phyloP scores from a whole-genome alignment of 2,797 vertebrate species.

The Euthynnus affinis region DNA sequence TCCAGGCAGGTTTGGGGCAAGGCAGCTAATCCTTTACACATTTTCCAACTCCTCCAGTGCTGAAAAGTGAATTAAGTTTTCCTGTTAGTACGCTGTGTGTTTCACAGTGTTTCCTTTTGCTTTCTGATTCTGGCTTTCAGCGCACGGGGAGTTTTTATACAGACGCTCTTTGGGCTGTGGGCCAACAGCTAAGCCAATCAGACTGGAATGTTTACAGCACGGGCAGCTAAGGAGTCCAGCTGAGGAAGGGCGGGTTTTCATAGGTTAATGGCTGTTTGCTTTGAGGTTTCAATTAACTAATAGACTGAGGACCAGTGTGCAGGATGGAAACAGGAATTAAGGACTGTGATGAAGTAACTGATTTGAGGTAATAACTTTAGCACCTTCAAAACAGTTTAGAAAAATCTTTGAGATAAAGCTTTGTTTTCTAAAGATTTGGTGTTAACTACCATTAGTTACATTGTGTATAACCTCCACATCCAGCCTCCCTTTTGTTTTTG shows the following conservation, averaged over 20 bases:
- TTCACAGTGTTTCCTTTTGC: conserved; percentile 57
- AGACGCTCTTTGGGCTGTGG: conserved; percentile 78
- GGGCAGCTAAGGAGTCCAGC: conserved; percentile 48
- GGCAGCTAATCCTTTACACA: conserved; percentile 95
- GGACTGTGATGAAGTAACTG: too few relatives aligned
- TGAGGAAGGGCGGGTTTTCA: conserved; percentile 61
- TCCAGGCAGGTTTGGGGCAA: conserved; percentile 93
- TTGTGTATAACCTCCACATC: neutral
- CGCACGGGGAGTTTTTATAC: conserved; percentile 81
- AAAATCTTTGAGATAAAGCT: neutral
- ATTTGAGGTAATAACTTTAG: too few relatives aligned
- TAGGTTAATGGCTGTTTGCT: conserved; percentile 55
- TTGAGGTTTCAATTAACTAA: conserved; percentile 55
- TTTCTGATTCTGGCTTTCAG: conserved; percentile 78
- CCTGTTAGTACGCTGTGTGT: conserved; percentile 28
- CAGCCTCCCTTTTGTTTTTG: too few relatives aligned
- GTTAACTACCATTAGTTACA: neutral
- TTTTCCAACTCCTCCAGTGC: conserved; percentile 79
- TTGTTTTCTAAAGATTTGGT: neutral
- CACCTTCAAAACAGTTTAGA: too few relatives aligned
- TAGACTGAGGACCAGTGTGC: conserved; percentile 10
- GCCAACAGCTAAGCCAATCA: conserved; percentile 87
- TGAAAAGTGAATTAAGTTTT: conserved; percentile 49
- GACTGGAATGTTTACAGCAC: conserved; percentile 70
- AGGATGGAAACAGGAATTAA: conserved; percentile 33